These are phyloP conservation scores for Uromys caudimaculatus DNA, from an alignment of 2,797 vertebrate genomes.

Conservation along the genomic window DNA sequence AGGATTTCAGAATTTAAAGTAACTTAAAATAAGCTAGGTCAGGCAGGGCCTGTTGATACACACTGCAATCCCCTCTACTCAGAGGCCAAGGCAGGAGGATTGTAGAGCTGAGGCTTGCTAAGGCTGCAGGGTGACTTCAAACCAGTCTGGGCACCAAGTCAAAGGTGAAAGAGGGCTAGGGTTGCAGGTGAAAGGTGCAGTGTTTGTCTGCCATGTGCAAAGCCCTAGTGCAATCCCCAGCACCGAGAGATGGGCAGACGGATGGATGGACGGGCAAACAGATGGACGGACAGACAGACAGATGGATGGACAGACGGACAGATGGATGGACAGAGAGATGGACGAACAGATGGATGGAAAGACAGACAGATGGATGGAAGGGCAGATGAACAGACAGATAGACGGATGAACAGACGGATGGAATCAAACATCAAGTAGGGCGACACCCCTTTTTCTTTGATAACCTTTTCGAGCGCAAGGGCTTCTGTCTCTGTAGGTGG, in stretches of 20 bases:
- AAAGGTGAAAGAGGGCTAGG: background rate
- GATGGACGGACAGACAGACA: background rate
- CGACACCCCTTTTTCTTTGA: background rate
- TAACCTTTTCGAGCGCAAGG: background rate
- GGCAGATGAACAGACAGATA: no score
- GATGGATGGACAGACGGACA: background rate
- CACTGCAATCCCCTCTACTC: background rate
- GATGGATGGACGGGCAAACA: background rate
- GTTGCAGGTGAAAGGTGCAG: background rate
- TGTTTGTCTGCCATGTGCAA: background rate
- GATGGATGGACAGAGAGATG: background rate
- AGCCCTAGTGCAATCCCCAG: background rate
- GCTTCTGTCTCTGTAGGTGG: background rate
- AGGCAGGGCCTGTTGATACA: background rate
- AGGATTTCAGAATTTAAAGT: conserved; percentile 22
- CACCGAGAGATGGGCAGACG: background rate
- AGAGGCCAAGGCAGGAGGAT: background rate
- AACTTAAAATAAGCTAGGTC: background rate
- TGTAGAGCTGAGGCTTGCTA: background rate
- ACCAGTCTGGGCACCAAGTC: background rate
- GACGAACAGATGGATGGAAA: background rate
- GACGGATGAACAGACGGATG: background rate
- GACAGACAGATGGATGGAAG: background rate
- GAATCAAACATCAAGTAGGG: background rate
- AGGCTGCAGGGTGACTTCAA: background rate